These are phyloP conservation scores for Anhinga anhinga DNA, from an alignment of 2,113 vertebrate species.

Conservation along the genomic window DNA sequence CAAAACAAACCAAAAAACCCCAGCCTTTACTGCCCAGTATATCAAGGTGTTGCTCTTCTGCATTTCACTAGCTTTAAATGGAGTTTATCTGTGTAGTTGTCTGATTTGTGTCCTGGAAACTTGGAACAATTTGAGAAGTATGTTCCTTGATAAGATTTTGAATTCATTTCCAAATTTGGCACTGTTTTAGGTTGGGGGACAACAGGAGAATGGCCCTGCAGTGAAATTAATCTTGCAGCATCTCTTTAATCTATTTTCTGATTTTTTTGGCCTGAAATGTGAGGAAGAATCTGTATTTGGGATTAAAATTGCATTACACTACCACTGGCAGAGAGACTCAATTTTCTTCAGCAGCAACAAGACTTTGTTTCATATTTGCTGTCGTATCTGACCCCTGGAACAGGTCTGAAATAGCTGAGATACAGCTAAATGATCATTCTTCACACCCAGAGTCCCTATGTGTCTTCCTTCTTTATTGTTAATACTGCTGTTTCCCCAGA, in stretches of 20 bases:
- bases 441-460: fast-evolving
- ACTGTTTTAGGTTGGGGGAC: background rate
- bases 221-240: background rate
- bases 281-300: background rate
- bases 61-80: background rate
- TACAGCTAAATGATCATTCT: background rate
- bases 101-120: background rate
- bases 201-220: background rate
- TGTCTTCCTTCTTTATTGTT: background rate
- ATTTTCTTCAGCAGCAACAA: background rate
- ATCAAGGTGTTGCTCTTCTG: background rate
- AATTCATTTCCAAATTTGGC: background rate
- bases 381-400: background rate
- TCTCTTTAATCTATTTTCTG: background rate
- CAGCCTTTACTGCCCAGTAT: background rate
- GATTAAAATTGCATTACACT: background rate
- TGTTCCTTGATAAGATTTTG: background rate
- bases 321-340: background rate
- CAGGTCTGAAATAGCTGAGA: background rate
- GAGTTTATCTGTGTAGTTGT: background rate
- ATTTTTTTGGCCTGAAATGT: background rate
- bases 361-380: background rate
- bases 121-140: background rate
- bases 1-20: background rate
- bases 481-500: background rate